These are phyloP conservation scores for Manduca sexta DNA, from an alignment of 1,140 invertebrate genomes.

Conservation along the genomic window DNA sequence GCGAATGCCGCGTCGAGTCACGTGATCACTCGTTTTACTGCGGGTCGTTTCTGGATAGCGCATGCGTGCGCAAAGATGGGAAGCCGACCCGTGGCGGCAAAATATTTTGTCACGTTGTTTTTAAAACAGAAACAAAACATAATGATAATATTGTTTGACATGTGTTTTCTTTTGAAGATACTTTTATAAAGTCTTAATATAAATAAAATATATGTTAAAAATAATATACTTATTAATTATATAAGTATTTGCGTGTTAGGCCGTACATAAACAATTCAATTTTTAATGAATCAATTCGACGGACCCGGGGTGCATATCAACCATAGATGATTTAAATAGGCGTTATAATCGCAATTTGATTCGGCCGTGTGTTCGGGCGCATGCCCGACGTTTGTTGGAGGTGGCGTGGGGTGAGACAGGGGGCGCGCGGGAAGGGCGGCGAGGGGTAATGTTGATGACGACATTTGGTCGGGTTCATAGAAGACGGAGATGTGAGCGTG, in stretches of 20 bases:
- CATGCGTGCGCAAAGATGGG: conserved; percentile 43
- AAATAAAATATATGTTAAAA: too few species aligned
- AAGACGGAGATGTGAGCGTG: conserved; percentile 19
- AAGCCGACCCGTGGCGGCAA: conserved; percentile 51
- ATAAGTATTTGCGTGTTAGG: too few species aligned
- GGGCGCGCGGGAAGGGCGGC: too few species aligned
- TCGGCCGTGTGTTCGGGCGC: conserved; percentile 38
- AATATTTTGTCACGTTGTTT: conserved; percentile 39
- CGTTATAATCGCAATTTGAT: conserved; percentile 35
- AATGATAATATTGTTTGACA: too few species aligned
- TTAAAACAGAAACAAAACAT: not conserved
- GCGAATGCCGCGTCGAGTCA: conserved; percentile 70
- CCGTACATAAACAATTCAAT: too few species aligned
- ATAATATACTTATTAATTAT: too few species aligned
- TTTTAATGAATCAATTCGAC: too few species aligned
- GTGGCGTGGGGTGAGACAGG: conserved; percentile 17
- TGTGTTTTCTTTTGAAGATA: too few species aligned
- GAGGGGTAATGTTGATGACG: conserved; percentile 58
- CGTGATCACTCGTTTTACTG: conserved; percentile 74
- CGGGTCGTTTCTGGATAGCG: conserved; percentile 59
- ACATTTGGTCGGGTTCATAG: conserved; percentile 53
- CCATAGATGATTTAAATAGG: too few species aligned
- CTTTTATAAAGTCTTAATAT: too few species aligned
- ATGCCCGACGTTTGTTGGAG: conserved; percentile 35
- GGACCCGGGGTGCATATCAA: too few species aligned